Base-by-base conservation (phyloP, 2,888 invertebrate genomes). In the Tetranychus piercei region DNA sequence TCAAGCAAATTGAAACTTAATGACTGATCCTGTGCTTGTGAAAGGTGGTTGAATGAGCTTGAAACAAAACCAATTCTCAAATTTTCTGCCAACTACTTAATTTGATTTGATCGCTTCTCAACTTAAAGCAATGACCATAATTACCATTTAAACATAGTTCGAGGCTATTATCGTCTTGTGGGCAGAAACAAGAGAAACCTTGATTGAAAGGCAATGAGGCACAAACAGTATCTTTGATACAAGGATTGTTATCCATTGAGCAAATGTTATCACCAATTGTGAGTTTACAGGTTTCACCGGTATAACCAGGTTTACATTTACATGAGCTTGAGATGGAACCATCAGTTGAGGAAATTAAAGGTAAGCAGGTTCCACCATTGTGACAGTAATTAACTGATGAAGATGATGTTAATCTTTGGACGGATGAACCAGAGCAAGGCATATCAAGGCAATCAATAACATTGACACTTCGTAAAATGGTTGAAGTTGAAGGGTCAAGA, bases 181-280 rank as follows among this genome's bases (percentile, higher is more conserved):
- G 87, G 84, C 92, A 92, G 78, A 88, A 87, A 83, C 92, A 92
- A 77, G 88, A 85, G 83, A 89, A 89, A 79, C 88, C 87, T 76
- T 88, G 88, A 55, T 55, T 55, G 77, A 87, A 86, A 72, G 87
- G 85, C 75, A 88, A 84, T 44, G 88, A 85, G 80, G 87, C 87
- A 82, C 91, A 92, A 78, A 89, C 88, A 78, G 87, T 86, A 1
- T 89, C 90, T 81, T 86, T 86, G 80, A 88, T 87, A 82, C 92
- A 92, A 75, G 90, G 90, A 82, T 88, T 88, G 74, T 88, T 88
- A 80, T 87, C n/a, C 11, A 18, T 86, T 55, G 55, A 55, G 82
- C 91, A 91, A 72, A 90, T 89, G 84, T 90, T 88, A 80, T 88
- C 84, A 79, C 87, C 86, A 80, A 87, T 87, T 15, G 15, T 15